phyloP scores from a whole-genome alignment of 2,888 invertebrate species.

The Loripinus fragilis region DNA sequence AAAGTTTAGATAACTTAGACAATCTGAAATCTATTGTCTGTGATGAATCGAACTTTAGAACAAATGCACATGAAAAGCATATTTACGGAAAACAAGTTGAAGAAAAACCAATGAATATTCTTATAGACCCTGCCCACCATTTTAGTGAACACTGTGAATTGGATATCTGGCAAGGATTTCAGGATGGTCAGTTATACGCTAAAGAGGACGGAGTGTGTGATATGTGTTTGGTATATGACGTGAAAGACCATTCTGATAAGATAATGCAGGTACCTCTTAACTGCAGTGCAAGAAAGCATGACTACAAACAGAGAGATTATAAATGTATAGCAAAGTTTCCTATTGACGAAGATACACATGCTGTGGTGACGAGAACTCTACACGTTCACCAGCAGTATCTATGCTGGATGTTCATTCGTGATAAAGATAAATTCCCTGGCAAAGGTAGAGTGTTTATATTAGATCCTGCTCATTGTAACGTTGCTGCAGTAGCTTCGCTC shows the following conservation, averaged over 20 bases:
- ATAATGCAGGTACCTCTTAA: slow-evolving; percentile 44
- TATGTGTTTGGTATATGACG: slow-evolving; percentile 66
- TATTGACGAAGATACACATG: slow-evolving; percentile 64
- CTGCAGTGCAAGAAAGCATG: slow-evolving; percentile 31
- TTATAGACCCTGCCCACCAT: slow-evolving; percentile 35
- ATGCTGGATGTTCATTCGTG: slow-evolving; percentile 69
- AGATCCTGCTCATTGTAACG: slow-evolving; percentile 49
- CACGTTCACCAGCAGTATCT: slow-evolving; percentile 61
- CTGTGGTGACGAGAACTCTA: slow-evolving; percentile 66
- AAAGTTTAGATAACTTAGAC: slow-evolving; percentile 49
- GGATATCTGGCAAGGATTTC: slow-evolving; percentile 35
- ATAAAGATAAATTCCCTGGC: slow-evolving; percentile 57
- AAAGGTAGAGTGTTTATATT: slow-evolving; percentile 42
- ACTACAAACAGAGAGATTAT: slow-evolving; percentile 48
- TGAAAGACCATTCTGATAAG: slow-evolving; percentile 37
- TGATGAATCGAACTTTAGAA: slow-evolving; percentile 57
- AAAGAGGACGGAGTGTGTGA: slow-evolving; percentile 60
- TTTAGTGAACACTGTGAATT: slow-evolving; percentile 45
- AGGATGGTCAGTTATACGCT: slow-evolving; percentile 52
- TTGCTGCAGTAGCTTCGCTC: slow-evolving; percentile 44
- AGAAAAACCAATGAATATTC: slow-evolving; percentile 56
- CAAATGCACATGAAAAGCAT: slow-evolving; percentile 42
- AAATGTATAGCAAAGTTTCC: slow-evolving; percentile 68
- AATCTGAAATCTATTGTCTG: slow-evolving; percentile 66
- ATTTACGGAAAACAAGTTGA: slow-evolving; percentile 56